Evolutionary conservation across 2,797 vertebrate species (phyloP), one percentile per base, ranked within the genome.

Genomic region (Falco berigora): DNA sequence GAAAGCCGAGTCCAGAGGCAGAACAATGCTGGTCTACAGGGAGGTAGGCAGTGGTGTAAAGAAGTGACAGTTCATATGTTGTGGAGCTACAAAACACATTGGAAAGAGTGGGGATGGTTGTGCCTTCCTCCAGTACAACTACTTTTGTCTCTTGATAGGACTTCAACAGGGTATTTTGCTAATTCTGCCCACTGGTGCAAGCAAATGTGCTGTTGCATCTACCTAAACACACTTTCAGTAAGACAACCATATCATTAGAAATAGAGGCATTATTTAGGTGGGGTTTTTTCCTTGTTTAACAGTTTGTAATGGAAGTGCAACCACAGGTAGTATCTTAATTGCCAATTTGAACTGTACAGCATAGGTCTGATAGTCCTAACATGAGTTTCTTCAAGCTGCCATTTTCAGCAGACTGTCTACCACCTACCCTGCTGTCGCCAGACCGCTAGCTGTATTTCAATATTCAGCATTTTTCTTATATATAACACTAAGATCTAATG

Each of bases 361-460:
- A 32, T 14, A 68, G 17, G 4, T 50, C 59, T 89, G 17, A 49
- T 75, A 87, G 53, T 72, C 34, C 34, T 62, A 34, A 24, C 10
- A 12, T 10, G 75, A 94, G n/a, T 68, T 93, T 97, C 88, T 73
- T n/a, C 8, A 90, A 73, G 24, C 28, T 80, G 76, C 75, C 61
- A 40, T 96, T 97, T 89, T 69, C 93, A 97, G 75, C 78, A 81
- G 90, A 85, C 52, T 93, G 73, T 79, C 49, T 74, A 30, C 88
- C 95, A 81, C 87, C 74, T 86, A 73, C 46, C 75, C 93, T 95
- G 78, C 76, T 95, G 68, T 21, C 66, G 96, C 79, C 87, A 92
- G 94, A 89, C 85, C 89, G 86, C 75, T 86, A 78, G 74, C 55
- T 89, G 47, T 92, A 93, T 93, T 97, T 96, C 94, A 96, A 52